Evolutionary conservation across 2,113 vertebrate species (phyloP).

Genomic region (Castor canadensis): DNA sequence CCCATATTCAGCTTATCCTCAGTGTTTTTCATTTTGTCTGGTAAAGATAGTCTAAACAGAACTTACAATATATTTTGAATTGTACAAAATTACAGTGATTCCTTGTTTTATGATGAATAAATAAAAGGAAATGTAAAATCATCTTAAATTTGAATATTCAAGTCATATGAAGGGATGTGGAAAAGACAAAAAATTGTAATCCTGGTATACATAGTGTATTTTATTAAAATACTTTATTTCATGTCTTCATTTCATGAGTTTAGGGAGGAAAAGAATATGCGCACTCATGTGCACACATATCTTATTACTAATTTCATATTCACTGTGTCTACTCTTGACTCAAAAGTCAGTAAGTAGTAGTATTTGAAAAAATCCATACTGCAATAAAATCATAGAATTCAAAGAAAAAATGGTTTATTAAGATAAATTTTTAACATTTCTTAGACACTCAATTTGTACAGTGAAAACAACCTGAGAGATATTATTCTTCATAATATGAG

Average conservation of each 20-base stretch:
- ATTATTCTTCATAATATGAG: not conserved
- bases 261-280: not conserved
- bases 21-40: not conserved
- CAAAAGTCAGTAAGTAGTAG: not conserved
- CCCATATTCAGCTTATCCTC: not conserved
- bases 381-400: not conserved
- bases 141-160: not conserved
- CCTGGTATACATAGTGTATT: no score
- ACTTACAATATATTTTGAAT: not conserved
- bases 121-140: not conserved
- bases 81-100: not conserved
- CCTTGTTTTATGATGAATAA: not conserved
- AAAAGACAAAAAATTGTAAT: not conserved
- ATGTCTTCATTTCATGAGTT: not conserved
- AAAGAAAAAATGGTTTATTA: not conserved
- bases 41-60: not conserved
- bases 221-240: not conserved
- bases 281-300: not conserved
- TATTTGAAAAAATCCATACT: constrained; percentile 10
- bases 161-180: not conserved
- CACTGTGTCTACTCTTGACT: not conserved
- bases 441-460: not conserved
- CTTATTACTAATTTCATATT: not conserved
- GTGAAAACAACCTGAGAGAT: not conserved
- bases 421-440: not conserved